These are phyloP conservation scores for Thysanoteuthis rhombus DNA, from an alignment of 2,888 invertebrate species.

Conservation along the genomic window DNA sequence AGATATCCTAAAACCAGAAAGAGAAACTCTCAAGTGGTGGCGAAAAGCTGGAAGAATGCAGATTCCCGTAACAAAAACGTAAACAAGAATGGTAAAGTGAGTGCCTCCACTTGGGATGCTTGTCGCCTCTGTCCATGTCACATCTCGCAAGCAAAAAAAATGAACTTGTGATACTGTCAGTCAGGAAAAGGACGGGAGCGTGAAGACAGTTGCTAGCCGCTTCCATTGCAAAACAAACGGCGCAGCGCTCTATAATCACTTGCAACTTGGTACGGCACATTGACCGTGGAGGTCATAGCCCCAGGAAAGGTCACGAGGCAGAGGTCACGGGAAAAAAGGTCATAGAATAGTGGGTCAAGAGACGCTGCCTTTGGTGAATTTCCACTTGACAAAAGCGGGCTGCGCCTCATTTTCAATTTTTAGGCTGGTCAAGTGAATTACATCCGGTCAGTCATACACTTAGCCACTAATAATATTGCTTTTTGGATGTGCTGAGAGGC, in stretches of 20 bases:
- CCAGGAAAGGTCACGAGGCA: neutral
- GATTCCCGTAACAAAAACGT: too few relatives aligned
- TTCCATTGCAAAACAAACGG: neutral
- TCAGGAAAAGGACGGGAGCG: too few relatives aligned
- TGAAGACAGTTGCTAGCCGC: too few relatives aligned
- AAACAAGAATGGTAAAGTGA: too few relatives aligned
- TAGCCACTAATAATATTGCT: neutral
- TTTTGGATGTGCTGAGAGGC: neutral
- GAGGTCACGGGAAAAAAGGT: neutral
- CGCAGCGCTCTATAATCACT: neutral
- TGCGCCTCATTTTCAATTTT: neutral
- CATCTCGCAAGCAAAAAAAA: too few relatives aligned
- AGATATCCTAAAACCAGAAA: too few relatives aligned
- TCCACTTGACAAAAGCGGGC: neutral
- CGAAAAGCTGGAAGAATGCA: too few relatives aligned
- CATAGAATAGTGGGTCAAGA: neutral
- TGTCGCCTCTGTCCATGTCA: too few relatives aligned
- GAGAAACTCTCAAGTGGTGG: too few relatives aligned
- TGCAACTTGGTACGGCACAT: neutral
- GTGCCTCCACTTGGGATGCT: too few relatives aligned
- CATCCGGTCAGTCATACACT: conserved; percentile 12
- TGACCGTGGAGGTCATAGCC: neutral
- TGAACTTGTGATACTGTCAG: too few relatives aligned
- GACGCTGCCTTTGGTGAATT: neutral
- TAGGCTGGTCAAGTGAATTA: neutral